phyloP scores from a whole-genome alignment of 2,113 vertebrate species.

The Cacatua alba region DNA sequence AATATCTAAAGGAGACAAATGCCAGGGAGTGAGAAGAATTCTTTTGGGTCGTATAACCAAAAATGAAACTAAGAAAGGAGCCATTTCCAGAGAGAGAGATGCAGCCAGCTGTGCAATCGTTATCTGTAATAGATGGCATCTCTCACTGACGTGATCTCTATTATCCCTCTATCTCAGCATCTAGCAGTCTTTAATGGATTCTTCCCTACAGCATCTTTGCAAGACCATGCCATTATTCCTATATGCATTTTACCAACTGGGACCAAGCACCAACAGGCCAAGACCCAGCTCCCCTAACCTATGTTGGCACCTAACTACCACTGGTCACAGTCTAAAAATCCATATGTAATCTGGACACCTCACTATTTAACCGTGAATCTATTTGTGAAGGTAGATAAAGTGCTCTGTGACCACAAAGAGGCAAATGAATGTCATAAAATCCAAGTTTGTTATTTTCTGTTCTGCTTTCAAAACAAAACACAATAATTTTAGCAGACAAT shows the following conservation, averaged over 20 bases:
- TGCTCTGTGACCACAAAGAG: slow-evolving; percentile 25
- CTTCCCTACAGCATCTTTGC: background rate
- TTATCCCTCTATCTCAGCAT: slow-evolving; percentile 46
- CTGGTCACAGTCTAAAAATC: background rate
- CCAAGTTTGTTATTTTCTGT: slow-evolving; percentile 61
- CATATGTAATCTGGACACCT: background rate
- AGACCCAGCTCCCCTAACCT: background rate
- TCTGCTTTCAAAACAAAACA: slow-evolving; percentile 67
- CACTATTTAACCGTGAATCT: background rate
- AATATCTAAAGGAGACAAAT: slow-evolving; percentile 39
- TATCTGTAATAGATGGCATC: slow-evolving; percentile 55
- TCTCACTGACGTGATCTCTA: slow-evolving; percentile 39
- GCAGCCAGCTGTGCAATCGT: slow-evolving; percentile 48
- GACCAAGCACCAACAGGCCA: background rate
- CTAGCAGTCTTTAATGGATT: slow-evolving; percentile 31
- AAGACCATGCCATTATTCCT: background rate
- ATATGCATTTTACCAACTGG: background rate
- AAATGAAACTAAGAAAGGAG: slow-evolving; percentile 65
- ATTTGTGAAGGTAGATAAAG: background rate
- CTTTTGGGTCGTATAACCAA: background rate
- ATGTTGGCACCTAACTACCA: background rate
- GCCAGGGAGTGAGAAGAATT: slow-evolving; percentile 40
- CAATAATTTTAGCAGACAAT: slow-evolving; percentile 64
- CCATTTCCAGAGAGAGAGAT: slow-evolving; percentile 52
- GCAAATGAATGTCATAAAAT: slow-evolving; percentile 52